phyloP scores from a whole-genome alignment of 2,888 invertebrate genomes.

The Dolichopus griseipennis region DNA sequence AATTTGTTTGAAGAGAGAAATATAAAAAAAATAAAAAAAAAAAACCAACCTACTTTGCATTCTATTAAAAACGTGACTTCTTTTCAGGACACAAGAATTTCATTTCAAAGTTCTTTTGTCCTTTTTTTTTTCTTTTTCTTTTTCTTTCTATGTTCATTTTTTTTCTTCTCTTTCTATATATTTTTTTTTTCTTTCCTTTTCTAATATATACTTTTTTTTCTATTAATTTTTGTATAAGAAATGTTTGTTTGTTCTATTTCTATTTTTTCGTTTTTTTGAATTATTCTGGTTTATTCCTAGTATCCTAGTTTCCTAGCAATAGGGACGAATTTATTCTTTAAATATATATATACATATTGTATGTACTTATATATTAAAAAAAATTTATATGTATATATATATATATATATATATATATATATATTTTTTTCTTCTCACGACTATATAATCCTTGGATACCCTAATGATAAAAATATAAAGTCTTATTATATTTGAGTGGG shows the following conservation, averaged over 20 bases:
- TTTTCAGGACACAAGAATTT: slow-evolving; percentile 12
- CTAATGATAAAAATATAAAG: neutral
- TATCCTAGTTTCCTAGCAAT: too few species aligned
- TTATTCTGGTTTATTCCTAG: too few species aligned
- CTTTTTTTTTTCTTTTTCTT: neutral
- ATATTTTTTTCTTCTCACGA: neutral
- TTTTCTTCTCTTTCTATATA: neutral
- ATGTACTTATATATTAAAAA: too few species aligned
- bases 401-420: too few species aligned
- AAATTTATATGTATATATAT: too few species aligned
- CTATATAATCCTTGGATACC: neutral
- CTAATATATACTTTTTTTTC: neutral
- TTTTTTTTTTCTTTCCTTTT: neutral
- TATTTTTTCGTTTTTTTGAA: too few species aligned
- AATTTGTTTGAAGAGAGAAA: too few species aligned
- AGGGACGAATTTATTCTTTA: too few species aligned
- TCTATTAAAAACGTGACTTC: slow-evolving; percentile 22
- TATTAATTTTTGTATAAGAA: neutral
- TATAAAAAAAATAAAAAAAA: too few species aligned
- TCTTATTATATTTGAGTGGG: neutral
- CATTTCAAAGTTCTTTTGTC: slow-evolving; percentile 4
- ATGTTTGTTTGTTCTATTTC: too few species aligned
- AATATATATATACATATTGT: too few species aligned
- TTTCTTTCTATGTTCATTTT: neutral
- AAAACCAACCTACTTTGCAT: slow-evolving; percentile 19